Evolutionary conservation across 2,113 vertebrate species (phyloP).

Genomic region (Pluvialis apricaria): DNA sequence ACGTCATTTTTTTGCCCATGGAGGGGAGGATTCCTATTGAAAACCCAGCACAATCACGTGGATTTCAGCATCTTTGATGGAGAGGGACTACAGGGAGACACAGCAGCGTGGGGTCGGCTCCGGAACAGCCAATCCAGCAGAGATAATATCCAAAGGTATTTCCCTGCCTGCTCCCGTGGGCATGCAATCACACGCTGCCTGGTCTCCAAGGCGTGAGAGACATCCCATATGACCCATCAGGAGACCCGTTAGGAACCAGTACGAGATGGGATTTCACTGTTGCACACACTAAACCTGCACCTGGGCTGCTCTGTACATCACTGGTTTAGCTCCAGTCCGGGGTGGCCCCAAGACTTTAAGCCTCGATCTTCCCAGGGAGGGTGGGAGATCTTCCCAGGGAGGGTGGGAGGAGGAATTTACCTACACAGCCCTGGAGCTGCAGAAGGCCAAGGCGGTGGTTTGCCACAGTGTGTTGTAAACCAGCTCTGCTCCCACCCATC

Average conservation of each 20-base stretch:
- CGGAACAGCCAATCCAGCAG: neutral
- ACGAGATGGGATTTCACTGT: neutral
- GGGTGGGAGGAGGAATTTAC: neutral
- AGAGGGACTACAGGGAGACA: neutral
- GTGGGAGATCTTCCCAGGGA: neutral
- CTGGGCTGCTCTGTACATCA: neutral
- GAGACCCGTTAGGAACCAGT: neutral
- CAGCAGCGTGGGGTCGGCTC: rapidly evolving
- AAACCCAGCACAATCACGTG: neutral
- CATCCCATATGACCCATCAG: neutral
- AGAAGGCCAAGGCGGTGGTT: neutral
- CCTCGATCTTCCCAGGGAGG: rapidly evolving
- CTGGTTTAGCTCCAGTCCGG: neutral
- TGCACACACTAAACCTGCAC: neutral
- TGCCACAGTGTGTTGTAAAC: neutral
- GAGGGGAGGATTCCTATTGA: neutral
- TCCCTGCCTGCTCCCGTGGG: neutral
- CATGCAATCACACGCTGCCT: neutral
- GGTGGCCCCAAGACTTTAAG: neutral
- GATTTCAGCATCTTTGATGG: neutral
- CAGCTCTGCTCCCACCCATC: neutral
- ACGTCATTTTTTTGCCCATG: neutral
- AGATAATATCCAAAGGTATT: neutral
- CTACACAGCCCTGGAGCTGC: neutral
- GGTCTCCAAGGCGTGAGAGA: neutral